These are phyloP conservation scores for Melanotaenia pygmaea DNA, from an alignment of 2,797 vertebrate genomes.

Conservation along the genomic window DNA sequence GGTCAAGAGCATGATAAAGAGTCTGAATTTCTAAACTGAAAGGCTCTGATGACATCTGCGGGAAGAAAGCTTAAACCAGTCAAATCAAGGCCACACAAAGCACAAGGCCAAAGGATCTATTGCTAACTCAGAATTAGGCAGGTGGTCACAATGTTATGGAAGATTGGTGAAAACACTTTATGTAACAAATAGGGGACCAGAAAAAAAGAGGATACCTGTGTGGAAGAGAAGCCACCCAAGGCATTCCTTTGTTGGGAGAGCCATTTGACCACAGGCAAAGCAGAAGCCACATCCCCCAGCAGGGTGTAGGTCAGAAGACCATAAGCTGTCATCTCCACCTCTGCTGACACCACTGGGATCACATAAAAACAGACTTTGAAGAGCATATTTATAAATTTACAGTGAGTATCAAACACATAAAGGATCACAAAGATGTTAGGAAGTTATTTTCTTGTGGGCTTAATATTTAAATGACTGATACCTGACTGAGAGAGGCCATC, in stretches of 20 bases:
- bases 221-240: constrained; percentile 93
- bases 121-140: background rate
- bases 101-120: background rate
- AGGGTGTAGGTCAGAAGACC: constrained; percentile 91
- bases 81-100: background rate
- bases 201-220: constrained; percentile 81
- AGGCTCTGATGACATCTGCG: background rate
- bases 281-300: constrained; percentile 90
- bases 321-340: constrained; percentile 96
- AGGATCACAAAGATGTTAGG: background rate
- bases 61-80: background rate
- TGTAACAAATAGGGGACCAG: background rate
- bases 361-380: background rate
- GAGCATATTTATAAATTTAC: background rate
- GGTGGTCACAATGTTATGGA: background rate
- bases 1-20: background rate
- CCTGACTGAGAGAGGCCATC: constrained; percentile 93
- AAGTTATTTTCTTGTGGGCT: background rate
- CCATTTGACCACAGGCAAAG: constrained; percentile 94
- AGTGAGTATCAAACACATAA: background rate
- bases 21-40: background rate
- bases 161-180: background rate
- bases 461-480: constrained; percentile 43
- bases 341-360: constrained; percentile 90
- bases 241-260: constrained; percentile 93